These are phyloP conservation scores for Panopea generosa DNA, from an alignment of 2,888 invertebrate species.

Conservation along the genomic window DNA sequence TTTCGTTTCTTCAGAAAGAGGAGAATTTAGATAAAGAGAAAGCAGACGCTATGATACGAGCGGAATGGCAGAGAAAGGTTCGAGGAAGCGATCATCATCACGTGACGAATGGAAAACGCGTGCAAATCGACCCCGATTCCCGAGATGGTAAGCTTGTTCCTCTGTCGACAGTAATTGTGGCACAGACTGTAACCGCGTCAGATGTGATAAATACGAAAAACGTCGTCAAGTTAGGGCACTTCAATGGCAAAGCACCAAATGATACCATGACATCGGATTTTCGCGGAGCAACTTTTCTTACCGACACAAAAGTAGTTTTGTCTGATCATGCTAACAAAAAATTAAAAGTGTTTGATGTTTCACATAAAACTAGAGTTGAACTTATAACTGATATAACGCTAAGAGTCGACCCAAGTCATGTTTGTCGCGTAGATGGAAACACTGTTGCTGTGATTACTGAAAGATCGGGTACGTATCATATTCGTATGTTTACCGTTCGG, in stretches of 20 bases:
- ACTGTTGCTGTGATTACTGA: conserved; percentile 55
- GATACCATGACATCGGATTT: conserved; percentile 54
- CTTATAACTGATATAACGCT: conserved; percentile 47
- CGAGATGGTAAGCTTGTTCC: conserved; percentile 26
- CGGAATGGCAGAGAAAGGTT: background rate
- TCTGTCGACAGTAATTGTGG: conserved; percentile 17
- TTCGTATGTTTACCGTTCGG: conserved; percentile 55
- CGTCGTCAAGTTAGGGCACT: conserved; percentile 44
- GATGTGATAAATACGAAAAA: conserved; percentile 31
- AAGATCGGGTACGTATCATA: conserved; percentile 43
- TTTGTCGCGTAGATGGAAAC: conserved; percentile 50
- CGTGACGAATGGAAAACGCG: conserved; percentile 12
- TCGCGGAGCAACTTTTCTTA: conserved; percentile 42
- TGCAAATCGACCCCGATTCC: conserved; percentile 13
- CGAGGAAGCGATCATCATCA: conserved; percentile 1
- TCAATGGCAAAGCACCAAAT: conserved; percentile 46
- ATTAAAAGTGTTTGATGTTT: conserved; percentile 56
- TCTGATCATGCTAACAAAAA: conserved; percentile 57
- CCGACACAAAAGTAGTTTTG: conserved; percentile 44
- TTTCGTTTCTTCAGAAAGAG: conserved; percentile 31
- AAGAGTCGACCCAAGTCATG: conserved; percentile 44
- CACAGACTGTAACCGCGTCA: conserved; percentile 52
- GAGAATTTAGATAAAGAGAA: conserved; percentile 19
- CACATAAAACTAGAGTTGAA: conserved; percentile 59
- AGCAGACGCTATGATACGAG: background rate